Conservation (phyloP, 2,113 vertebrate species). For the Lepisosteus osseus region DNA sequence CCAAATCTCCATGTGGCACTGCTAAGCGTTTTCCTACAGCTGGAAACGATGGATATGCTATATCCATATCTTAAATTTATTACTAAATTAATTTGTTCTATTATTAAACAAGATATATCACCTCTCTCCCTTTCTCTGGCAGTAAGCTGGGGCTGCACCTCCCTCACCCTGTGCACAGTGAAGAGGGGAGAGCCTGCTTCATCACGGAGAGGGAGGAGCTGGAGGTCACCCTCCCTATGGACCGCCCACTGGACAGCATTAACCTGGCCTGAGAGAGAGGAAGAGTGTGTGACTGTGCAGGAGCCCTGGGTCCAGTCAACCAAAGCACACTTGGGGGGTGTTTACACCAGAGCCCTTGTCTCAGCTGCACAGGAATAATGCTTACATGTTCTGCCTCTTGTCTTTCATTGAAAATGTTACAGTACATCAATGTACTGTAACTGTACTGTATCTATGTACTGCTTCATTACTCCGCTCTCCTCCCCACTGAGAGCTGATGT, state of each 20-base stretch:
- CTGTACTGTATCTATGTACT: too few species aligned
- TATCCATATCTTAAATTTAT: not conserved
- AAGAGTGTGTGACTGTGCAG: conserved; percentile 15
- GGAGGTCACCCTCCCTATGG: conserved; percentile 78
- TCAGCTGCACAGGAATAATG: too few species aligned
- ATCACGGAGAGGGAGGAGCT: conserved; percentile 69
- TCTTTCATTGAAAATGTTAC: too few species aligned
- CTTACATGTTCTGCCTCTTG: too few species aligned
- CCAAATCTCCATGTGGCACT: too few species aligned
- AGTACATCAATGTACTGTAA: too few species aligned
- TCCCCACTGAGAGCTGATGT: too few species aligned
- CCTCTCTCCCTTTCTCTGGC: conserved; percentile 35
- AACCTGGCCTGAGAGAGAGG: conserved; percentile 58
- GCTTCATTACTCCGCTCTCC: too few species aligned
- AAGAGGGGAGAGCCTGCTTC: conserved; percentile 75
- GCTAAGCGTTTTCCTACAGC: not conserved
- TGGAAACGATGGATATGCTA: not conserved
- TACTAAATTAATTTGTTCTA: too few species aligned
- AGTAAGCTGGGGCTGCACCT: conserved; percentile 87
- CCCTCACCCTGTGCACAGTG: conserved; percentile 72
- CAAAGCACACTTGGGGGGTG: not conserved
- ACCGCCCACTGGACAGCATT: conserved; percentile 69
- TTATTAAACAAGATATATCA: not conserved
- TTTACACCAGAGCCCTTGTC: too few species aligned
- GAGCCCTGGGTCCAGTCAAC: not conserved